Evolutionary conservation across 2,797 vertebrate species (phyloP).

Genomic region (Discoglossus pictus): DNA sequence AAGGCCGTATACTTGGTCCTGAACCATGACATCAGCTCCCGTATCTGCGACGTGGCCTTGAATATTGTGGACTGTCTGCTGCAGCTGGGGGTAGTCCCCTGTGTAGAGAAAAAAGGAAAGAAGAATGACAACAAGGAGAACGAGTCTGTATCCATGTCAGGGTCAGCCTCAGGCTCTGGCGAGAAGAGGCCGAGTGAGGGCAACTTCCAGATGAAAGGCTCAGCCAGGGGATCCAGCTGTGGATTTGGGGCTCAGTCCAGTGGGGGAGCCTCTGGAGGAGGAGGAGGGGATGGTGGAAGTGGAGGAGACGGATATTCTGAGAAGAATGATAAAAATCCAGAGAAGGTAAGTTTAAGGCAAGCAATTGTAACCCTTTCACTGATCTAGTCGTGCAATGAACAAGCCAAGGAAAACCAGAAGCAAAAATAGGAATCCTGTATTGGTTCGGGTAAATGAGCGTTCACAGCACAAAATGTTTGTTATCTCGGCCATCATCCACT

Average conservation of each 20-base stretch:
- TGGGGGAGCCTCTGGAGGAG: constrained; percentile 72
- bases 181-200: constrained; percentile 84
- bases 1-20: constrained; percentile 92
- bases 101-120: constrained; percentile 82
- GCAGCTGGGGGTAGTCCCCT: constrained; percentile 92
- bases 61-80: constrained; percentile 96
- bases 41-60: constrained; percentile 92
- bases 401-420: too few relatives aligned
- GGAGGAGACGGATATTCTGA: constrained; percentile 85
- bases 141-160: constrained; percentile 58
- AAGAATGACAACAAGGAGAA: constrained; percentile 93
- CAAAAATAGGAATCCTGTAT: too few relatives aligned
- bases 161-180: constrained; percentile 19
- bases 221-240: constrained; percentile 71
- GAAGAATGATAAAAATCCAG: constrained; percentile 87
- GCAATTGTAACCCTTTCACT: too few relatives aligned
- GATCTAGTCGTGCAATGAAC: too few relatives aligned
- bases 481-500: too few relatives aligned
- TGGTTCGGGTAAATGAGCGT: too few relatives aligned
- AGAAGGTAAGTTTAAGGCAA: constrained; percentile 75
- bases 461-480: too few relatives aligned
- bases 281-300: constrained; percentile 74
- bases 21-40: constrained; percentile 94
- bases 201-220: constrained; percentile 74
- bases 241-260: constrained; percentile 69